Base-by-base conservation (phyloP, 2,113 vertebrate species). In the Sinocyclocheilus anophthalmus region DNA sequence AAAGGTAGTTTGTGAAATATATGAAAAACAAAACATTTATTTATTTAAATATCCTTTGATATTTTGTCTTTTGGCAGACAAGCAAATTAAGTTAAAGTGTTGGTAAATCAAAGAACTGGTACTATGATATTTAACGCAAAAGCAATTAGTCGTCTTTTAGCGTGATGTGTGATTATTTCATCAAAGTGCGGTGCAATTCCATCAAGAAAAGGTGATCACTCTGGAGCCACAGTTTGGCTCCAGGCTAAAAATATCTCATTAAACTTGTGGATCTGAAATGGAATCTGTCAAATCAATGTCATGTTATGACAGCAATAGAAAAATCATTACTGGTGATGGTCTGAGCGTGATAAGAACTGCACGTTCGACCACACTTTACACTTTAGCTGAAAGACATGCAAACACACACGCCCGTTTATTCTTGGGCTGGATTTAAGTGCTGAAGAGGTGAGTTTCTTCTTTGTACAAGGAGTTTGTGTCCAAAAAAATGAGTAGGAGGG, bases 241-340 rank as follows among this genome's bases (percentile, higher is more conserved):
- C 48, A n/a, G 79, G 87, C 80, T 77, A 22, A 33, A 77, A 69
- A 78, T 59, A 70, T 69, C 70, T 83, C 73, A 42, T 57, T 85
- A 83, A 77, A 85, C 70, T 53, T 76, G 77, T 24, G 70, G 70
- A 72, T 79, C 82, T 81, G 77, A 85, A 88, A 85, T 85, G 26
- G 59, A 85, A 85, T 82, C 84, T 85, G 87, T 88, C 79, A 88
- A 78, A 88, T 88, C 87, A 83, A 83, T 78, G 72, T 78, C 72
- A 22, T 85, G 87, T 83, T 83, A 63, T 81, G 84, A 85, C 63
- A 78, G 79, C 81, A 48, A 83, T 37, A 83, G 73, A 85, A 78
- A 84, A 85, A 88, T 85, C 87, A 85, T 88, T 88, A 85, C 83
- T 45, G 69, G 48, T 70, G 81, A 69, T 30, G 61, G 65, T 85